Evolutionary conservation across 23 tunicate genomes (phyloP).

Genomic region (Aplidium turbinatum): DNA sequence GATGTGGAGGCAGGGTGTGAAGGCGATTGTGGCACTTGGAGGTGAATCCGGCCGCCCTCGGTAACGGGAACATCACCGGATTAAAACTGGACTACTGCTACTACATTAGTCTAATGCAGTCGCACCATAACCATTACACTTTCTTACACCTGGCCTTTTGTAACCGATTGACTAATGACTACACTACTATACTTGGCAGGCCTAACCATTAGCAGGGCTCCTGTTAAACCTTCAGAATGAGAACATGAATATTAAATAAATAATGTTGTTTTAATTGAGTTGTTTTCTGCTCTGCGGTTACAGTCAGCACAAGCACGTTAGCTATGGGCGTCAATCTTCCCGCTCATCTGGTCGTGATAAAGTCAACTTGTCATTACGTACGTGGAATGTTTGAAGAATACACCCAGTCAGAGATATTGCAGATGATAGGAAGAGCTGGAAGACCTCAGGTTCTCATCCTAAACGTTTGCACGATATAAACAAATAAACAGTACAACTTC

Average conservation of each 20-base stretch:
- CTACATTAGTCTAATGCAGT: too few species aligned
- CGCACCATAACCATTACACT: too few species aligned
- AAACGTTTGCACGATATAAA: too few species aligned
- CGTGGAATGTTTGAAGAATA: conserved; percentile 81
- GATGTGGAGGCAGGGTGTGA: too few species aligned
- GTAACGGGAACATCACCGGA: too few species aligned
- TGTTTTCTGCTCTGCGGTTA: not conserved
- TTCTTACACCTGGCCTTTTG: too few species aligned
- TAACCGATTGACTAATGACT: too few species aligned
- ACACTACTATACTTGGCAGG: too few species aligned
- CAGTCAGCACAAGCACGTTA: conserved; percentile 82
- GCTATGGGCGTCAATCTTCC: conserved; percentile 93
- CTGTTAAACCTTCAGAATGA: not conserved
- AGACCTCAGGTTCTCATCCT: conserved; percentile 74
- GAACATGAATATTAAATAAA: not conserved
- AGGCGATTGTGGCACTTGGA: too few species aligned
- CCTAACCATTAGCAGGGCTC: not conserved
- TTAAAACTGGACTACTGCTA: too few species aligned
- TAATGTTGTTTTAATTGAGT: not conserved
- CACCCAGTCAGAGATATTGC: conserved; percentile 78
- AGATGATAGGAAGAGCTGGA: conserved; percentile 90
- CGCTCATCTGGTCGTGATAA: conserved; percentile 82
- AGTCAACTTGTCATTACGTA: conserved; percentile 80
- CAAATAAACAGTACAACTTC: too few species aligned
- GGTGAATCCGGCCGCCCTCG: too few species aligned